Conservation (phyloP, 1,140 invertebrate genomes). For the Microplitis demolitor region DNA sequence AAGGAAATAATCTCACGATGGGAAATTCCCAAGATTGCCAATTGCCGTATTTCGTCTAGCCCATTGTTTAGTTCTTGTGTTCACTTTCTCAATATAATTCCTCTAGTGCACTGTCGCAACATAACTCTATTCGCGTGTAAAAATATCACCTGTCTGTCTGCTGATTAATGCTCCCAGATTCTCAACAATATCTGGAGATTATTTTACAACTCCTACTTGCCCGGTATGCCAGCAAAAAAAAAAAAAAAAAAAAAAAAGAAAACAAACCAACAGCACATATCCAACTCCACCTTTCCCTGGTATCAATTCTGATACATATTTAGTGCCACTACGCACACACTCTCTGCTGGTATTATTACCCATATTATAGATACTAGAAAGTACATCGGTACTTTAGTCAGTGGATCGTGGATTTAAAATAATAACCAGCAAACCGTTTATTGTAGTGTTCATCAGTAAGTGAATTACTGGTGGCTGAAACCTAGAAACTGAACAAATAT, state of each 20-base stretch:
- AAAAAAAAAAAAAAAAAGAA: not conserved
- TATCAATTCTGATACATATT: not conserved
- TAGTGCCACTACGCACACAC: too few relatives aligned
- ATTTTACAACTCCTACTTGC: not conserved
- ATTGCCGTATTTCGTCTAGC: not conserved
- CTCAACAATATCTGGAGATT: too few relatives aligned
- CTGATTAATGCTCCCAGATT: slow-evolving; percentile 1
- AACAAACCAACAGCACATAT: too few relatives aligned
- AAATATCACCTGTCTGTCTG: slow-evolving; percentile 2
- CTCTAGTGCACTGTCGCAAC: slow-evolving; percentile 4
- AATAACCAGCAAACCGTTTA: too few relatives aligned
- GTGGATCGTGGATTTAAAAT: too few relatives aligned
- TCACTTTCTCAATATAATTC: not conserved
- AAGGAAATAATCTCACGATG: not conserved
- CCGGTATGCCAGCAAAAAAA: not conserved
- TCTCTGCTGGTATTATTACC: too few relatives aligned
- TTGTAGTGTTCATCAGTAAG: too few relatives aligned
- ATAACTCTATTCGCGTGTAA: not conserved
- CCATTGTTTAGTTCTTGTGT: not conserved
- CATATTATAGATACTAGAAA: too few relatives aligned
- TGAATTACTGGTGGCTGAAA: too few relatives aligned
- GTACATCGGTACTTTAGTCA: too few relatives aligned
- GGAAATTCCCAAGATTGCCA: not conserved
- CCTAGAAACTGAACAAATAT: too few relatives aligned
- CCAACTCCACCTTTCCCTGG: slow-evolving; percentile 7